Conservation (phyloP, 2,113 vertebrate genomes). For the Salvelinus sp. region DNA sequence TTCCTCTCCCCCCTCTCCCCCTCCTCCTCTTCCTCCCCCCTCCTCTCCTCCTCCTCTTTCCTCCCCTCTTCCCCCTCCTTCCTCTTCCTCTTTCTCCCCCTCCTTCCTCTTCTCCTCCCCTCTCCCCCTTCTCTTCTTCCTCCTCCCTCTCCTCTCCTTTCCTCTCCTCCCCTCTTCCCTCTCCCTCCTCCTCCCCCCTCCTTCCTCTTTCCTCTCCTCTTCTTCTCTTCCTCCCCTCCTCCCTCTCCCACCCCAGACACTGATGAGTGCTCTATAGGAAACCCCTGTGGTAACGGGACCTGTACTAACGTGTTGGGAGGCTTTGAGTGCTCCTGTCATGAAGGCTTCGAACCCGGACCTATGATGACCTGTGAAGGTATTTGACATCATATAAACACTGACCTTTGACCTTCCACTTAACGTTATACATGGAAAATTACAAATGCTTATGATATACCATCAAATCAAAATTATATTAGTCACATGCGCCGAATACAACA, state of each 20-base stretch:
- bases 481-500: too few species aligned
- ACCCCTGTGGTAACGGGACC: constrained; percentile 90
- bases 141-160: too few species aligned
- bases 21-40: not conserved
- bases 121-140: not conserved
- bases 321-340: constrained; percentile 88
- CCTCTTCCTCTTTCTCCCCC: not conserved
- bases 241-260: constrained; percentile 73
- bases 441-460: not conserved
- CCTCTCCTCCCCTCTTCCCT: not conserved
- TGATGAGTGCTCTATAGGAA: constrained; percentile 89
- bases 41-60: too few species aligned
- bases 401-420: not conserved
- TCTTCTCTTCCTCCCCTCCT: too few species aligned
- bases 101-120: too few species aligned
- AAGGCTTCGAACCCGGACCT: constrained; percentile 91
- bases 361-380: constrained; percentile 93
- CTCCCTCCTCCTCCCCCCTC: too few species aligned
- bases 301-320: constrained; percentile 91
- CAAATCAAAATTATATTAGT: not conserved
- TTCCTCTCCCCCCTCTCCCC: too few species aligned
- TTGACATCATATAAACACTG: not conserved
- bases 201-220: too few species aligned
- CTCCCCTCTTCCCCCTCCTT: not conserved
- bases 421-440: not conserved